Conservation (phyloP, 2,888 invertebrate genomes). For the Osmoderma eremita region DNA sequence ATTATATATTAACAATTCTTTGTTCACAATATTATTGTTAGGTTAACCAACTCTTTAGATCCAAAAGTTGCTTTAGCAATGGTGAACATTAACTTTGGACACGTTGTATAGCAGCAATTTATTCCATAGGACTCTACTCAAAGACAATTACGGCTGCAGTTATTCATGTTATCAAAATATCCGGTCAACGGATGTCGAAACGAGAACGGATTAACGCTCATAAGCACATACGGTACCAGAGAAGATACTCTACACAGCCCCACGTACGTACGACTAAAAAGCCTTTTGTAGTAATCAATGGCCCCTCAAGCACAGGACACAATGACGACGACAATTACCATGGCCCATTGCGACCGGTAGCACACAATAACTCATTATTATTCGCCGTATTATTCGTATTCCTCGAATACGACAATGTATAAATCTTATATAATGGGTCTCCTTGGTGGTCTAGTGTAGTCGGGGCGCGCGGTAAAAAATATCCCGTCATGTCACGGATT, state of each 20-base stretch:
- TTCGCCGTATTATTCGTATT: slow-evolving; percentile 38
- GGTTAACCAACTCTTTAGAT: too few species aligned
- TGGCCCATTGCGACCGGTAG: slow-evolving; percentile 32
- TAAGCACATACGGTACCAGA: background rate
- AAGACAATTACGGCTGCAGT: too few species aligned
- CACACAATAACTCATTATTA: slow-evolving; percentile 40
- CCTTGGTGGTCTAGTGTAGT: slow-evolving; percentile 37
- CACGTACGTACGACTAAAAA: slow-evolving; percentile 24
- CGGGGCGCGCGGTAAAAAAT: slow-evolving; percentile 3
- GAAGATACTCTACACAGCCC: slow-evolving; percentile 2
- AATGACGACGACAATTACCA: slow-evolving; percentile 32
- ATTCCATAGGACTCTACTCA: too few species aligned
- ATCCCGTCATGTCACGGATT: slow-evolving; percentile 28
- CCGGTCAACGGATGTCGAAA: background rate
- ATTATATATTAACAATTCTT: too few species aligned
- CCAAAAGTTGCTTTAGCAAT: too few species aligned
- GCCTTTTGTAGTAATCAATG: slow-evolving; percentile 24
- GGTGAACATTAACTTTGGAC: too few species aligned
- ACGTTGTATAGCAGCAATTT: too few species aligned
- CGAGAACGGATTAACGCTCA: background rate
- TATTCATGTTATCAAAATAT: background rate
- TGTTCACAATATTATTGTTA: too few species aligned
- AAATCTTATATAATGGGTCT: slow-evolving; percentile 37
- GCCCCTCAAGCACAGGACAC: slow-evolving; percentile 18
- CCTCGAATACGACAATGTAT: slow-evolving; percentile 37